Evolutionary conservation across 1,140 invertebrate species (phyloP).

Genomic region (Oedothorax gibbosus): DNA sequence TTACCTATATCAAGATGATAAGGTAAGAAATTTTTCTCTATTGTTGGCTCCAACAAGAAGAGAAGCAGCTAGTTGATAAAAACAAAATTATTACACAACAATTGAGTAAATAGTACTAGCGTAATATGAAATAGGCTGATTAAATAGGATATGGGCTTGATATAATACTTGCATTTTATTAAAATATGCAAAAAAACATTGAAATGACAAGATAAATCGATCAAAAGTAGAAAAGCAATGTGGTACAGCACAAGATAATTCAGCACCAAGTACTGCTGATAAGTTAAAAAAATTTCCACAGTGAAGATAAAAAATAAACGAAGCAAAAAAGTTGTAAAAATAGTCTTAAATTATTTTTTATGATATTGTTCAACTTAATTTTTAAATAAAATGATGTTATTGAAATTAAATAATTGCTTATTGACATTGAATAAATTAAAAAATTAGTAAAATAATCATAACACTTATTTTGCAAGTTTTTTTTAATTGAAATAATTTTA

Average conservation of each 20-base stretch:
- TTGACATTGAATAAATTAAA: too few relatives aligned
- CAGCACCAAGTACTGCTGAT: too few relatives aligned
- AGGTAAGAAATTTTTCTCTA: conserved; percentile 23
- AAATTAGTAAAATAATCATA: neutral
- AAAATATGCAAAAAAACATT: neutral
- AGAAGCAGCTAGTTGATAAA: conserved; percentile 36
- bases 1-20: conserved; percentile 11
- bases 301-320: too few relatives aligned
- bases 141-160: neutral
- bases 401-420: too few relatives aligned
- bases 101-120: neutral
- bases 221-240: neutral
- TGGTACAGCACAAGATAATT: neutral
- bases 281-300: too few relatives aligned
- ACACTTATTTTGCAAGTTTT: neutral
- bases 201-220: neutral
- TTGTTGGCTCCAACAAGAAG: conserved; percentile 25
- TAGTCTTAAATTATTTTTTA: too few relatives aligned
- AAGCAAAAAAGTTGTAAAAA: too few relatives aligned
- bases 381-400: too few relatives aligned
- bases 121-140: neutral
- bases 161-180: neutral
- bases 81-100: neutral
- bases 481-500: neutral
- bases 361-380: too few relatives aligned